These are phyloP conservation scores for Aphidius ervi DNA, from an alignment of 1,140 invertebrate species.

Conservation along the genomic window DNA sequence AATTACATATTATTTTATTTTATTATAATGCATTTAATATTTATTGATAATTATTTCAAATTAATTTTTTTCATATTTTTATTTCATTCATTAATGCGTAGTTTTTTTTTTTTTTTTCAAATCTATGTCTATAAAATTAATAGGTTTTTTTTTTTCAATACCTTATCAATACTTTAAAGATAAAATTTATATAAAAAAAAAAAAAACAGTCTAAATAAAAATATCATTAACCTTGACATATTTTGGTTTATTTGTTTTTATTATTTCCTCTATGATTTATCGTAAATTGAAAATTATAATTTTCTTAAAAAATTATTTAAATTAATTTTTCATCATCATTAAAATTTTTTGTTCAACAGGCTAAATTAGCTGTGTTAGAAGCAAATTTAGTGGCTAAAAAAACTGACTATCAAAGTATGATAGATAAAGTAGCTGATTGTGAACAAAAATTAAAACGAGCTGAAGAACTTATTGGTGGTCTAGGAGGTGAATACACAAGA, in stretches of 20 bases:
- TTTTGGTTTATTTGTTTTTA: too few relatives aligned
- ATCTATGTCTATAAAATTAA: too few relatives aligned
- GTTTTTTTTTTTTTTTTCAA: too few relatives aligned
- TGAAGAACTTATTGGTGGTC: conserved; percentile 84
- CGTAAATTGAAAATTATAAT: background rate
- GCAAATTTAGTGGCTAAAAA: conserved; percentile 61
- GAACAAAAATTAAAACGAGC: conserved; percentile 87
- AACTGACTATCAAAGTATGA: conserved; percentile 59
- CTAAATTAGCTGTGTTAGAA: conserved; percentile 49
- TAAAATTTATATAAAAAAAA: background rate
- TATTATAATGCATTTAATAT: too few relatives aligned
- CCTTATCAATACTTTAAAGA: too few relatives aligned
- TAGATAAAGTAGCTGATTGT: conserved; percentile 81
- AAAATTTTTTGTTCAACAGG: conserved; percentile 23
- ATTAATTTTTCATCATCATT: background rate
- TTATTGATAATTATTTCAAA: too few relatives aligned
- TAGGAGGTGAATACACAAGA: conserved; percentile 76
- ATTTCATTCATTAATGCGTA: too few relatives aligned
- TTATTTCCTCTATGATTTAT: too few relatives aligned
- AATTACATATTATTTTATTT: too few relatives aligned
- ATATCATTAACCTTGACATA: too few relatives aligned
- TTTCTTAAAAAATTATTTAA: background rate
- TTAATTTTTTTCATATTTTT: too few relatives aligned
- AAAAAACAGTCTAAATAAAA: background rate
- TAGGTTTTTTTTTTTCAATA: too few relatives aligned